Base-by-base conservation (phyloP, 1,140 invertebrate genomes). In the Campoletis sonorensis region DNA sequence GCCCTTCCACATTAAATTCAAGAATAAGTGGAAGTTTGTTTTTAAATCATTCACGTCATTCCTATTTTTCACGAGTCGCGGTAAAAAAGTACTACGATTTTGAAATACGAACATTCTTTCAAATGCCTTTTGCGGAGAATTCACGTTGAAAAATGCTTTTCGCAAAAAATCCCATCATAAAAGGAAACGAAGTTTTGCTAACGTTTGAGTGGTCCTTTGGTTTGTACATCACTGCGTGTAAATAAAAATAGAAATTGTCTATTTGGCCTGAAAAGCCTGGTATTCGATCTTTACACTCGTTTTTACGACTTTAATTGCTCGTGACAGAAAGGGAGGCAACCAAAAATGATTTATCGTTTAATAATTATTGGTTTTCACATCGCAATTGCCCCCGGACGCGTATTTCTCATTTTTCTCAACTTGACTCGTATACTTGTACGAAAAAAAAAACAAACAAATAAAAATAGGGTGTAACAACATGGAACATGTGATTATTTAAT, bases 331-430 rank as follows among this genome's bases (percentile, higher is more conserved):
- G 79, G 84, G 37, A 40, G 79, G 76, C 7, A 13, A 40, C 68
- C 51, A 8, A 54, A 4, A 18, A n/a, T 81, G 82, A 86, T 87
- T 84, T 84, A 86, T 84, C 78, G 51, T 68, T 26, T 45, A 68
- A 21, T 86, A 86, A 85, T 86, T 86, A 81, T 83, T 73, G 77
- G 79, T 82, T 82, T 82, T 40, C 68, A 67, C 71, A 51, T 76
- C 23, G 51, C 71, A 79, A 82, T 82, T 82, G 77, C 51, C 73
- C 64, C 54, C 54, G 73, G 27, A 64, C 51, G n/a, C 26, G 13
- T 64, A 40, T 61, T 64, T 61, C 33, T 77, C 54, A 10, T 30
- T 77, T 77, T 64, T n/a, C n/a, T 40, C 54, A 23, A 15, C 40
- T 49, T 40, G 16, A 16, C 16, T 37, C 0, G n/a, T 37, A 21